Conservation (phyloP, 2,113 vertebrate species). For the Thymallus thymallus region DNA sequence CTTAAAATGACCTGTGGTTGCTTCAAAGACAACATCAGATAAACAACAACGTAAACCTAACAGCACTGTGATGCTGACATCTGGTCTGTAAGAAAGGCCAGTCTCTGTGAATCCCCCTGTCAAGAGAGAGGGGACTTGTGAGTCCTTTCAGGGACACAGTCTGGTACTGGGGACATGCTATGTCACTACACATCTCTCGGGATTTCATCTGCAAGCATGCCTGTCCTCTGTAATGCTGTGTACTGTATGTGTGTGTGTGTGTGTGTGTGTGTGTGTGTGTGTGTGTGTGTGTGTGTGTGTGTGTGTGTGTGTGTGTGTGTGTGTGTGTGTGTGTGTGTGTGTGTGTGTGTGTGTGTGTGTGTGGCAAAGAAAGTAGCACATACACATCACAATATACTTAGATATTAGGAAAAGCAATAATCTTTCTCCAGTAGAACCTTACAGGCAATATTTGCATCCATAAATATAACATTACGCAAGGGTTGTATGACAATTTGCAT, state of each 20-base stretch:
- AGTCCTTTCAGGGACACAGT: constrained; percentile 9
- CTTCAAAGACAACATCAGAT: constrained; percentile 53
- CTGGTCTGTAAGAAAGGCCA: constrained; percentile 42
- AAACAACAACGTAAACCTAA: constrained; percentile 36
- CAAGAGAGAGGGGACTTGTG: constrained; percentile 11
- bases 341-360: neutral
- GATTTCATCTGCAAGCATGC: constrained; percentile 31
- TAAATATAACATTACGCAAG: no score
- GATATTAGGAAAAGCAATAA: no score
- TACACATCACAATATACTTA: no score
- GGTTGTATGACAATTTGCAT: no score
- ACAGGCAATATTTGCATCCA: no score
- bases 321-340: neutral
- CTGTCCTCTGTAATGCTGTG: neutral
- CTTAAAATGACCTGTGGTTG: constrained; percentile 27
- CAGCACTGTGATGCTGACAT: constrained; percentile 28
- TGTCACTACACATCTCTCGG: constrained; percentile 30
- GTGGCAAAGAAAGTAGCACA: neutral
- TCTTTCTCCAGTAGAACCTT: no score
- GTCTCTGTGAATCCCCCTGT: constrained; percentile 36
- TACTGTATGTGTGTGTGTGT: neutral
- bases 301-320: neutral
- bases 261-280: constrained; percentile 1
- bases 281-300: neutral
- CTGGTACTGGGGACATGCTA: constrained; percentile 18